A percentile compares a stretch with the other conserved stretches of the same genome.
phyloP scores from a whole-genome alignment of 2,797 vertebrate genomes.

The Anas georgica region DNA sequence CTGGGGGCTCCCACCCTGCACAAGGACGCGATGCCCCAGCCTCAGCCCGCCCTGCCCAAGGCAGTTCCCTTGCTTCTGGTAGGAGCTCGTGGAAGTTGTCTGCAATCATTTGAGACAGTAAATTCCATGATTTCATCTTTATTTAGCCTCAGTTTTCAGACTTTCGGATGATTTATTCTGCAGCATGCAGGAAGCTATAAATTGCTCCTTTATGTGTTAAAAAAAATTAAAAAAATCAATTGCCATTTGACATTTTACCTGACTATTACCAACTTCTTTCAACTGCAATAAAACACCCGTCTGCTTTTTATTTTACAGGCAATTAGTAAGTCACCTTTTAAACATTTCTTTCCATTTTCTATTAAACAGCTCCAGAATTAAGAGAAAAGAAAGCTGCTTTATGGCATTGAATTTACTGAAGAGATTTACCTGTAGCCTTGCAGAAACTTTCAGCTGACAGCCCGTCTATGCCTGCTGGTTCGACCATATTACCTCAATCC shows the following conservation, averaged over 20 bases:
- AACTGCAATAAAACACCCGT: constrained; percentile 74
- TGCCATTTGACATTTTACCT: constrained; percentile 75
- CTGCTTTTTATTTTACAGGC: constrained; percentile 76
- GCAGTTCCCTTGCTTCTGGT: background rate
- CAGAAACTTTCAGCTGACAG: background rate
- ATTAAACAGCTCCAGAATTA: constrained; percentile 46
- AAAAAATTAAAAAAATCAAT: constrained; percentile 57
- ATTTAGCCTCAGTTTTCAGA: constrained; percentile 68
- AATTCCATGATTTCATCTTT: constrained; percentile 69
- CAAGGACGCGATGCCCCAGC: too few relatives aligned
- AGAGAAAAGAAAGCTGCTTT: constrained; percentile 55
- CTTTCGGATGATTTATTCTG: constrained; percentile 70
- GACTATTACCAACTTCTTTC: constrained; percentile 75
- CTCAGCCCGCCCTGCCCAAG: background rate
- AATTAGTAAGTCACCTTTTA: constrained; percentile 73
- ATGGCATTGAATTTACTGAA: constrained; percentile 61
- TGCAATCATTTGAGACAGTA: background rate
- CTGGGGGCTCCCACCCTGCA: too few relatives aligned
- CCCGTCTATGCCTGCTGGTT: constrained; percentile 51
- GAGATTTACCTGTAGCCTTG: constrained; percentile 63
- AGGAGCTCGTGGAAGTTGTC: background rate
- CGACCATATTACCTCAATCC: too few relatives aligned
- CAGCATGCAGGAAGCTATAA: constrained; percentile 73
- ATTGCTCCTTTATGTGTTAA: constrained; percentile 69
- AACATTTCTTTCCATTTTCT: constrained; percentile 65